These are phyloP conservation scores for Erebia epiphron DNA, from an alignment of 2,888 invertebrate species.

Conservation along the genomic window DNA sequence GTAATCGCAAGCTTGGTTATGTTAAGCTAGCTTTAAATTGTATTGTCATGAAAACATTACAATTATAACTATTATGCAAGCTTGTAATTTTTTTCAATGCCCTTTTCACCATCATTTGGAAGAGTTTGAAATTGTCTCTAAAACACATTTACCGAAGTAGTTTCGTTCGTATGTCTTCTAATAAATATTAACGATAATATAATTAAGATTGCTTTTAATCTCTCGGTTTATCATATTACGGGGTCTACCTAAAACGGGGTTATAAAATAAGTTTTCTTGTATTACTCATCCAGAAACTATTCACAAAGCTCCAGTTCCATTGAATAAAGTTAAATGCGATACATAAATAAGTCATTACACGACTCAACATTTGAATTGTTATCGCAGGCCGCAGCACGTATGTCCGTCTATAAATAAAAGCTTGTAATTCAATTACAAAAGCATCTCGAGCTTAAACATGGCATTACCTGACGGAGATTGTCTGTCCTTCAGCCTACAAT, in stretches of 20 bases:
- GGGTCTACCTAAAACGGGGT: neutral
- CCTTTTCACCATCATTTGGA: too few relatives aligned
- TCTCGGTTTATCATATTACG: too few relatives aligned
- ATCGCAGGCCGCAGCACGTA: conserved; percentile 11
- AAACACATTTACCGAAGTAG: too few relatives aligned
- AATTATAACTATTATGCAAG: too few relatives aligned
- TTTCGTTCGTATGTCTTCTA: too few relatives aligned
- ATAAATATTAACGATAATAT: too few relatives aligned
- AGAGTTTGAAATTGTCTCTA: too few relatives aligned
- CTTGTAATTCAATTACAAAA: conserved; percentile 36
- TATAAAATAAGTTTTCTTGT: neutral
- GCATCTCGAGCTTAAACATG: conserved; percentile 33
- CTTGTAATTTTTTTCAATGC: too few relatives aligned
- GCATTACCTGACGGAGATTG: conserved; percentile 58
- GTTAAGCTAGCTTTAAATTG: too few relatives aligned
- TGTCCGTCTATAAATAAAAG: conserved; percentile 31
- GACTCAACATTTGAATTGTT: conserved; percentile 9
- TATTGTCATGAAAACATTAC: too few relatives aligned
- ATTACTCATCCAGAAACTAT: neutral
- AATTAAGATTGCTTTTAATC: too few relatives aligned
- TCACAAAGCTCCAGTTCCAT: conserved; percentile 1
- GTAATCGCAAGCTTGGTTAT: too few relatives aligned
- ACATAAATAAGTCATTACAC: conserved; percentile 20
- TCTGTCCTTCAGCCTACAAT: conserved; percentile 68
- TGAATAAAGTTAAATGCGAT: conserved; percentile 12